A percentile compares a stretch with the other conserved stretches of the same genome.
These are phyloP conservation scores for Illadopsis cleaveri DNA, from an alignment of 2,113 vertebrate genomes.

Conservation along the genomic window DNA sequence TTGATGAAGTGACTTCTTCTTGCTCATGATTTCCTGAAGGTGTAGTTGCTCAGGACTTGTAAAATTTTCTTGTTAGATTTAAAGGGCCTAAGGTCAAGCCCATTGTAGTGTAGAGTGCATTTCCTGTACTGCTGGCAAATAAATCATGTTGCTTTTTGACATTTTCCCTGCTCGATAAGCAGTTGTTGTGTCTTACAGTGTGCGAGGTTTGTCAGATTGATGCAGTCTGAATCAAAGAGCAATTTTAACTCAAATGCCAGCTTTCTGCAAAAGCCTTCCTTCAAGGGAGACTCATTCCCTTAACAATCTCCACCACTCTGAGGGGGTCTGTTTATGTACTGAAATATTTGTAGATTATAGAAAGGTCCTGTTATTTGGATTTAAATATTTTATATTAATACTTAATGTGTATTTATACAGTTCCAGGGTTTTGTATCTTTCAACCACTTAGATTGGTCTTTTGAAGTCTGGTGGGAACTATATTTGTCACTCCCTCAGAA, in stretches of 20 bases:
- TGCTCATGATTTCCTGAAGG: background rate
- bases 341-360: background rate
- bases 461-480: background rate
- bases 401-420: background rate
- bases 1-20: background rate
- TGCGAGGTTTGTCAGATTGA: background rate
- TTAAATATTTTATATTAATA: background rate
- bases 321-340: background rate
- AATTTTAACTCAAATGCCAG: conserved; percentile 20
- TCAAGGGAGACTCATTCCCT: background rate
- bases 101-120: background rate
- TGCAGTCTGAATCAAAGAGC: conserved; percentile 8
- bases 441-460: background rate
- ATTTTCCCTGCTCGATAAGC: background rate
- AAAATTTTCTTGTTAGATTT: background rate
- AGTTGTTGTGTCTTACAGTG: background rate
- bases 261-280: background rate
- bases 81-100: background rate
- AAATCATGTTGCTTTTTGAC: conserved; percentile 32
- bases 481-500: background rate
- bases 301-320: background rate
- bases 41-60: background rate
- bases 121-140: background rate
- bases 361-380: background rate
- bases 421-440: background rate